phyloP scores from a whole-genome alignment of 2,888 invertebrate species.

The Callyntrura guangdongensis region DNA sequence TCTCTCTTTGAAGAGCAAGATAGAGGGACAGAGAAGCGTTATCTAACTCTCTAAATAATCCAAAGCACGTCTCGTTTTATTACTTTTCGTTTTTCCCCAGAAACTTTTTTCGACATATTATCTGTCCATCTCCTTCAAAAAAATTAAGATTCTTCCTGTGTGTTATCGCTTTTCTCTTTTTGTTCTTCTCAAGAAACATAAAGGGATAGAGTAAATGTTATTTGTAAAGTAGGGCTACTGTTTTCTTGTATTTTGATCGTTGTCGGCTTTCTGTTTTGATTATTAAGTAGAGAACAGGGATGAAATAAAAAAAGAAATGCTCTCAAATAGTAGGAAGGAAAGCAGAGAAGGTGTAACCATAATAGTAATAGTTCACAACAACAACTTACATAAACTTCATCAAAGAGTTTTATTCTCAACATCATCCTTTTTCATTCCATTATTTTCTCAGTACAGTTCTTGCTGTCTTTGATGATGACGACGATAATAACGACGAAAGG shows the following conservation, averaged over 20 bases:
- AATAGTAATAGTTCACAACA: not conserved
- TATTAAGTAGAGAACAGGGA: constrained; percentile 19
- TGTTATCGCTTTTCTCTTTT: constrained; percentile 6
- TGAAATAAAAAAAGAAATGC: too few species aligned
- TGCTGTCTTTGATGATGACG: not conserved
- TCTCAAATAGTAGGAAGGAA: not conserved
- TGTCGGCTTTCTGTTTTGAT: constrained; percentile 55
- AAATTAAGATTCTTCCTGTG: constrained; percentile 9
- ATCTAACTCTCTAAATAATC: constrained; percentile 39
- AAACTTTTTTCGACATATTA: constrained; percentile 18
- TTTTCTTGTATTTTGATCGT: constrained; percentile 39
- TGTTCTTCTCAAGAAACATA: constrained; percentile 4
- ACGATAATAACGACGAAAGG: not conserved
- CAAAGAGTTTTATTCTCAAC: not conserved
- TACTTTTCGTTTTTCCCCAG: not conserved
- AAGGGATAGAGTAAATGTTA: not conserved
- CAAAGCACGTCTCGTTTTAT: constrained; percentile 32
- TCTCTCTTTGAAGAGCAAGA: too few species aligned
- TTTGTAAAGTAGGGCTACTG: constrained; percentile 16
- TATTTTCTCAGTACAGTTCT: not conserved
- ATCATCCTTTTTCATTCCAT: constrained; percentile 10
- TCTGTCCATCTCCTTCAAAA: not conserved
- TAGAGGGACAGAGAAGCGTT: not conserved
- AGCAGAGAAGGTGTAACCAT: not conserved
- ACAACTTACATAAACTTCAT: constrained; percentile 17